These are phyloP conservation scores for Cygnus olor DNA, from an alignment of 2,797 vertebrate species.

Conservation along the genomic window DNA sequence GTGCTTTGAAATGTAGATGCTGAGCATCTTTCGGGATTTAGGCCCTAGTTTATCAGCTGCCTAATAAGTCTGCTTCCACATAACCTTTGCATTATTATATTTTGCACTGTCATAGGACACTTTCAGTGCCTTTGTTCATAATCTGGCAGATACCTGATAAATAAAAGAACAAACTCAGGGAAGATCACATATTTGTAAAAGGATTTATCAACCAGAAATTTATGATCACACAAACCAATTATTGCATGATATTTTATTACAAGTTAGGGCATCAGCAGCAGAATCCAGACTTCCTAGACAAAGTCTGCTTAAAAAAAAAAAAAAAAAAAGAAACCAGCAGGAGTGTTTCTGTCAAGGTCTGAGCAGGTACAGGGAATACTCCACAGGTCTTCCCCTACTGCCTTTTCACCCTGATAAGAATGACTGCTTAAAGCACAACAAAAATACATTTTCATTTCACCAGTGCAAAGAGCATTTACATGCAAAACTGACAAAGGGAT, in stretches of 20 bases:
- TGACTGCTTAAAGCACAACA: background rate
- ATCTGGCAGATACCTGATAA: background rate
- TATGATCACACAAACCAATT: background rate
- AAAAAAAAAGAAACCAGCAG: no score
- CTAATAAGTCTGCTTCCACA: background rate
- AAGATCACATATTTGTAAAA: background rate
- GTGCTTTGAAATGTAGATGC: background rate
- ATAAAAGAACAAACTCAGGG: background rate
- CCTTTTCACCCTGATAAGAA: background rate
- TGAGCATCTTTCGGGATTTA: background rate
- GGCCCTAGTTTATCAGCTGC: background rate
- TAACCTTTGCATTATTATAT: fast-evolving
- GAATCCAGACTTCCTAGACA: background rate
- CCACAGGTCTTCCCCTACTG: fast-evolving
- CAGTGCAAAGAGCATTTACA: background rate
- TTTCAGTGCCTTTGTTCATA: background rate
- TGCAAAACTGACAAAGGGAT: background rate
- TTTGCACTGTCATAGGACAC: no score
- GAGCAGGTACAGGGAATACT: background rate
- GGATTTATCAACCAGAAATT: background rate
- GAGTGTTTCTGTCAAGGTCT: background rate
- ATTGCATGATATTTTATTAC: background rate
- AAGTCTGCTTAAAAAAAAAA: background rate
- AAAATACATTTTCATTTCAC: background rate
- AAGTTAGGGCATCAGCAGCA: background rate